phyloP scores from a whole-genome alignment of 2,797 vertebrate genomes.

The Liasis olivaceus region DNA sequence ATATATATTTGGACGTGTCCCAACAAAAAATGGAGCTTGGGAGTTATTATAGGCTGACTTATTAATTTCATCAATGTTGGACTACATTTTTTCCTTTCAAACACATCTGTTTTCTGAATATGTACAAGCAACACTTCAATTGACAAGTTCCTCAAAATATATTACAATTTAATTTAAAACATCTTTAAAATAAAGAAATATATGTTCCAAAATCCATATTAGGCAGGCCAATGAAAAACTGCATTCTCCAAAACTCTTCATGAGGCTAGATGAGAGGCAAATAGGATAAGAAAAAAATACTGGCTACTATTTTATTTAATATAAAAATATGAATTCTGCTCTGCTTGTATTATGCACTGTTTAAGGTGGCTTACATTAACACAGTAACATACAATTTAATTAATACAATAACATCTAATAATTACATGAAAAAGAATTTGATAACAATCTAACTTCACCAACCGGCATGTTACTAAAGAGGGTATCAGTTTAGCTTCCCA shows the following conservation, averaged over 20 bases:
- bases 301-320: background rate
- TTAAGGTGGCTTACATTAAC: background rate
- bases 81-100: background rate
- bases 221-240: background rate
- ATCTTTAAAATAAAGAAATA: background rate
- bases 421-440: background rate
- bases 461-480: background rate
- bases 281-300: background rate
- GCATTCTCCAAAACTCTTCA: background rate
- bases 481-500: background rate
- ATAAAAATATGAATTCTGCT: background rate
- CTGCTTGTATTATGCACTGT: background rate
- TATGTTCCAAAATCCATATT: background rate
- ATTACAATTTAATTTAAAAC: background rate
- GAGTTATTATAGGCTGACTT: background rate
- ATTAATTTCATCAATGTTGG: background rate
- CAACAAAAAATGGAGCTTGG: background rate
- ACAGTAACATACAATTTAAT: background rate
- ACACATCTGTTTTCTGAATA: background rate
- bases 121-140: background rate
- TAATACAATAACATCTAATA: background rate
- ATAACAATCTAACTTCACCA: background rate
- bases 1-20: background rate
- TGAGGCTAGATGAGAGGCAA: background rate
- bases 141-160: background rate